Conservation (phyloP, 2,113 vertebrate genomes). For the Rhynchomys soricoides region DNA sequence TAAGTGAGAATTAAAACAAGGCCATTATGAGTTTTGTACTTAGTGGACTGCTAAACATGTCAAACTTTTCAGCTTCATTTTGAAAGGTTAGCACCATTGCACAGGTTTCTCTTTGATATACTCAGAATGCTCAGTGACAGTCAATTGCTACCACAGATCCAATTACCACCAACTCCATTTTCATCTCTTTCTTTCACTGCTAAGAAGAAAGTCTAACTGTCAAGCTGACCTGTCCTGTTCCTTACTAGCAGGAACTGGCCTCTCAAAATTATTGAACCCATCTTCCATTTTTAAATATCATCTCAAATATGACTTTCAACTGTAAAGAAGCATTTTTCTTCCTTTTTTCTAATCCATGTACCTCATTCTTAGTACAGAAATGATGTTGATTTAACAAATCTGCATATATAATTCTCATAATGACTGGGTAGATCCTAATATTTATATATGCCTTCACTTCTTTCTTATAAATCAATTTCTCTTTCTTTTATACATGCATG, state of each 20-base stretch:
- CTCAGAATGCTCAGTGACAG: neutral
- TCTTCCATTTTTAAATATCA: slow-evolving; percentile 22
- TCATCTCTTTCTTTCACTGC: slow-evolving; percentile 24
- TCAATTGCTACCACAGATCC: neutral
- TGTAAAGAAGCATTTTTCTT: neutral
- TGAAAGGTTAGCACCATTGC: neutral
- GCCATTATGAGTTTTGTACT: neutral
- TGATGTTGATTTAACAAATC: neutral
- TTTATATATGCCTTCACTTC: neutral
- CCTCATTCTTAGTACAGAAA: neutral
- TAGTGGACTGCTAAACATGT: neutral
- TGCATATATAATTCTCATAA: neutral
- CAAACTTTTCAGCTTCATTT: neutral
- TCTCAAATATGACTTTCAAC: slow-evolving; percentile 39
- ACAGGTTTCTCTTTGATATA: slow-evolving; percentile 1
- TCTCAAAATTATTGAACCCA: neutral
- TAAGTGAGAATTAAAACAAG: neutral
- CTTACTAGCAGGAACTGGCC: neutral
- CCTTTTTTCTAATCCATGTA: neutral
- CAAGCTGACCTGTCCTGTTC: slow-evolving; percentile 27
- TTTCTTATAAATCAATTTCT: neutral
- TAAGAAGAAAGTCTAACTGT: neutral
- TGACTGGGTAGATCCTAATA: neutral
- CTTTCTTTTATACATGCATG: neutral
- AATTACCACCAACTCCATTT: slow-evolving; percentile 29